phyloP scores from a whole-genome alignment of 2,797 vertebrate genomes.

The Rhinichthys osculus region DNA sequence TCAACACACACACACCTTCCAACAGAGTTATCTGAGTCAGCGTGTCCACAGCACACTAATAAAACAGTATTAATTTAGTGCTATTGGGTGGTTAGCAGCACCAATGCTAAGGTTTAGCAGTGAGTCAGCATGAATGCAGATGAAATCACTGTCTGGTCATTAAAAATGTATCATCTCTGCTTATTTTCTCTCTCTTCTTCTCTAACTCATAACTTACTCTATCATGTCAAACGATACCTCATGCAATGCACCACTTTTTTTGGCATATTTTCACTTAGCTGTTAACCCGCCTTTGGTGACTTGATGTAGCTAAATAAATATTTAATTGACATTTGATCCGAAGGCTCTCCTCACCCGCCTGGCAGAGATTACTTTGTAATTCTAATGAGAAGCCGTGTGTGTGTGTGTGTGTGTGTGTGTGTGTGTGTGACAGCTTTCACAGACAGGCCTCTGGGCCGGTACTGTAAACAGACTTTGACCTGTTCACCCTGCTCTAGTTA shows the following conservation, averaged over 20 bases:
- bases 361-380: too few species aligned
- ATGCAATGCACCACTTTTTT: neutral
- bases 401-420: too few species aligned
- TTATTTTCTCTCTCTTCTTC: neutral
- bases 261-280: conserved; percentile 23
- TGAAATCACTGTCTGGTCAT: conserved; percentile 41
- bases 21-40: neutral
- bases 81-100: conserved; percentile 10
- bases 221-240: conserved; percentile 2
- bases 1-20: neutral
- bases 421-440: neutral
- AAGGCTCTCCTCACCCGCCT: neutral
- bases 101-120: conserved; percentile 25
- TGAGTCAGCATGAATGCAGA: conserved; percentile 43
- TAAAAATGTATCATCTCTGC: neutral
- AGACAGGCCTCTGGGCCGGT: conserved; percentile 47
- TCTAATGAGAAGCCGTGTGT: too few species aligned
- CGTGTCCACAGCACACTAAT: neutral
- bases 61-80: conserved; percentile 2
- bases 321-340: conserved; percentile 42
- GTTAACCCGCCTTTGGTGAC: conserved; percentile 8
- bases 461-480: conserved; percentile 58
- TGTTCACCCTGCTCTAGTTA: conserved; percentile 55
- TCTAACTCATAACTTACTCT: neutral
- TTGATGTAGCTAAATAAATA: conserved; percentile 33